Base-by-base conservation (phyloP, 2,797 vertebrate genomes). In the Danio tinwini region DNA sequence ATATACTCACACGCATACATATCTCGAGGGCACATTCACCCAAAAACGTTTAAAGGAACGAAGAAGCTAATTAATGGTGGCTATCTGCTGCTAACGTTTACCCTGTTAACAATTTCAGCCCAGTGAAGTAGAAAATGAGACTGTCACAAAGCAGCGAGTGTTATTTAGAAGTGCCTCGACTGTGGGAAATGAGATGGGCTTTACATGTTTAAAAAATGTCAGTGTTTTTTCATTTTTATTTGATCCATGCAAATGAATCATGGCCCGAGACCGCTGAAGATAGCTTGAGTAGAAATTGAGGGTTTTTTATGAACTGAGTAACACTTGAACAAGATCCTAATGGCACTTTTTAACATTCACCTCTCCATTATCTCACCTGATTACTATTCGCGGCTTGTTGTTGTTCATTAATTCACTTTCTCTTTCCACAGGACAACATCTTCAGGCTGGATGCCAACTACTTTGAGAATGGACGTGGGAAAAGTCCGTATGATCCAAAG, bases 401-500 rank as follows among this genome's bases (percentile, higher is more conserved):
- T 21, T 17, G 13, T 71, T 61, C 13, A 11, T n/a, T 78, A n/a
- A 71, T 71, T 70, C 8, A 21, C 16, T 79, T 29, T 71, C 17
- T 42, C 19, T 39, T 3, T 52, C 65, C 83, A 56, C 89, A 99
- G 98, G 98, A 99, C 86, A 96, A 93, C 69, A 90, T 98, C 83
- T 98, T 99, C 93, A 95, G 93, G 84, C 91, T 99, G 84, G 96
- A 95, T 84, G 88, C 95, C 17, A 93, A 90, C 6, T 93, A 95
- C 83, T 91, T 96, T 84, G 97, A 99, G 92, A 99, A 99, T 49
- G 98, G 98, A 75, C 92, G 98, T 68, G 98, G 98, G 49, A 99
- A 99, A 92, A 99, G 97, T 84, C 98, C 98, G 1, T 99, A 99
- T 52, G 98, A 99, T 88, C 97, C 97, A 52, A 98, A 97, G 90